Evolutionary conservation across 2,797 vertebrate genomes (phyloP).

Genomic region (Hoplostethus mediterraneus): DNA sequence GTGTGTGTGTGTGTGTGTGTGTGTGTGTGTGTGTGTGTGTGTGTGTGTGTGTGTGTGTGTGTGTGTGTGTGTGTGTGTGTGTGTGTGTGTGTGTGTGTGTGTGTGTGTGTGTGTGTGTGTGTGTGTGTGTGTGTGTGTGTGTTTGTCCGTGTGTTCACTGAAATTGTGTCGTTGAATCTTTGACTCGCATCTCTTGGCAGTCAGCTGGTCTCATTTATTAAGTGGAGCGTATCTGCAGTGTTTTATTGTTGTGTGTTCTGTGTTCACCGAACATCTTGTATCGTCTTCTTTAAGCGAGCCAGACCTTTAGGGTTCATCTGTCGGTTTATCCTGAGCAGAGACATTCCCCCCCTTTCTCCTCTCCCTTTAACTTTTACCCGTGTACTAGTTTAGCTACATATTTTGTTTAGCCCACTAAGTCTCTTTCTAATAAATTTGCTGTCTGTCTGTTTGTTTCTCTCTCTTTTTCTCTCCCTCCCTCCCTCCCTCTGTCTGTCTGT

Average conservation of each 20-base stretch:
- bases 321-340: conserved; percentile 31
- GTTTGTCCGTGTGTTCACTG: background rate
- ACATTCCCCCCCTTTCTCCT: background rate
- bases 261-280: conserved; percentile 5
- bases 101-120: conserved; percentile 43
- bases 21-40: background rate
- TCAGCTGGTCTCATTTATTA: background rate
- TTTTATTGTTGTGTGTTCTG: background rate
- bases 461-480: background rate
- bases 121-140: conserved; percentile 36
- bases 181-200: background rate
- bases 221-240: background rate
- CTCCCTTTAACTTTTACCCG: background rate
- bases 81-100: conserved; percentile 40
- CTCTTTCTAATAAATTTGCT: background rate
- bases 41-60: background rate
- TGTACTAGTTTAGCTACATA: background rate
- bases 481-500: background rate
- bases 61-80: background rate
- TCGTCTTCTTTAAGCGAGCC: conserved; percentile 15
- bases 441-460: background rate
- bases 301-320: background rate
- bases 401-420: background rate
- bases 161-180: conserved; percentile 7
- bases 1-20: conserved; percentile 32